Percentiles rank a stretch among this genome's conserved stretches.
Evolutionary conservation across 2,797 vertebrate species (phyloP).

Genomic region (Eulemur albifrons): DNA sequence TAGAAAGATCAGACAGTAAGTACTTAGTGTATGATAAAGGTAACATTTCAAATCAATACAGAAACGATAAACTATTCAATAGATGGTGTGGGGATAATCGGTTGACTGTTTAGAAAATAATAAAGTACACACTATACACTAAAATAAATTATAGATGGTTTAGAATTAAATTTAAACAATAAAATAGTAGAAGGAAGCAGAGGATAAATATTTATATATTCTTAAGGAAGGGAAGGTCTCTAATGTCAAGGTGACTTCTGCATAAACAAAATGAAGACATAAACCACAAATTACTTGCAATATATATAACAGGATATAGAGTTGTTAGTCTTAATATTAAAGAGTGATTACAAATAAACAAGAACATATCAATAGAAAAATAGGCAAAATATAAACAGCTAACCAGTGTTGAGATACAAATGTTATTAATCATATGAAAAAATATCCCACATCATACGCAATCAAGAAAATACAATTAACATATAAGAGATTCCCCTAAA

Average conservation of each 20-base stretch:
- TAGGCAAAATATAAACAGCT: neutral
- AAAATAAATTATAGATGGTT: slow-evolving; percentile 32
- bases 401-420: slow-evolving; percentile 26
- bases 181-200: neutral
- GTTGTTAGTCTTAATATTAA: slow-evolving; percentile 42
- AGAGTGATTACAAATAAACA: slow-evolving; percentile 41
- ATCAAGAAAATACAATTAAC: slow-evolving; percentile 14
- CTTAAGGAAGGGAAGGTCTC: slow-evolving; percentile 28
- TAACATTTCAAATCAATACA: neutral
- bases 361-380: slow-evolving; percentile 9
- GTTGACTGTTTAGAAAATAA: slow-evolving; percentile 45
- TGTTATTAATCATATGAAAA: neutral
- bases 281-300: slow-evolving; percentile 50
- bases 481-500: neutral
- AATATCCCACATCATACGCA: neutral
- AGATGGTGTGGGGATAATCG: neutral
- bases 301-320: neutral
- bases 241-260: slow-evolving; percentile 21
- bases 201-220: slow-evolving; percentile 51
- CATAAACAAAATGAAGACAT: slow-evolving; percentile 46
- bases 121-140: neutral
- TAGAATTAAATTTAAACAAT: slow-evolving; percentile 41
- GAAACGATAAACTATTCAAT: neutral
- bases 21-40: neutral
- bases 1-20: neutral